Base-by-base conservation (phyloP, 2,113 vertebrate genomes). In the Herpetotheres cachinnans region DNA sequence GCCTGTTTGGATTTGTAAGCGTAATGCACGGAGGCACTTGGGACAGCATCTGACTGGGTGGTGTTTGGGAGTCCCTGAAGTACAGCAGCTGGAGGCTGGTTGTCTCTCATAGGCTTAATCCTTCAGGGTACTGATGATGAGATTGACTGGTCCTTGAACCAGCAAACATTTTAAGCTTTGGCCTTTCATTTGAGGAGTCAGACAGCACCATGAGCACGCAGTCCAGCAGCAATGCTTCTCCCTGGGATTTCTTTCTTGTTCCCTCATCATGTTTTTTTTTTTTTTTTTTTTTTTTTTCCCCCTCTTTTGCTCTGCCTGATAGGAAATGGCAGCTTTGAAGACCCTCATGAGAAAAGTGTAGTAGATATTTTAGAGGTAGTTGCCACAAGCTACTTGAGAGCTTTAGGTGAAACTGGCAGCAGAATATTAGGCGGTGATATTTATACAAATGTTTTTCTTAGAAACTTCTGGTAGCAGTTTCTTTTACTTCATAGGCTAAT, bases 161-260 rank as follows among this genome's bases (percentile, higher is more conserved):
- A 44, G 42, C 55, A 66, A 91, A 71, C 16, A 10, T 76, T 93
- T 91, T 79, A 62, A 84, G 11, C 30, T 94, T 84, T 89, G 61
- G 34, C 42, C 56, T 96, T 74, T 42, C 5, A 1, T 89, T 96
- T 92, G 50, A 74, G 58, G 10, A 79, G 36, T n/a, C n/a, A n/a
- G n/a, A n/a, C n/a, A n/a, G 47, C 15, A 8, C 44, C 55, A n/a
- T 50, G 42, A 92, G 14, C 19, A 6, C 36, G 26, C 4, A 22
- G 36, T 74, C 42, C 47, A 81, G 50, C 42, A 69, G 62, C 4
- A 8, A 1, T 52, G 52, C 16, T 90, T 80, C 47, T 81, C 80
- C 16, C n/a, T 81, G 63, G 36, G 42, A 46, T 93, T 93, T 95
- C 36, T 92, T 94, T 85, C 50, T 69, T 90, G 16, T 56, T 92